Conservation (phyloP, 2,113 vertebrate species). For the Acinonyx jubatus region DNA sequence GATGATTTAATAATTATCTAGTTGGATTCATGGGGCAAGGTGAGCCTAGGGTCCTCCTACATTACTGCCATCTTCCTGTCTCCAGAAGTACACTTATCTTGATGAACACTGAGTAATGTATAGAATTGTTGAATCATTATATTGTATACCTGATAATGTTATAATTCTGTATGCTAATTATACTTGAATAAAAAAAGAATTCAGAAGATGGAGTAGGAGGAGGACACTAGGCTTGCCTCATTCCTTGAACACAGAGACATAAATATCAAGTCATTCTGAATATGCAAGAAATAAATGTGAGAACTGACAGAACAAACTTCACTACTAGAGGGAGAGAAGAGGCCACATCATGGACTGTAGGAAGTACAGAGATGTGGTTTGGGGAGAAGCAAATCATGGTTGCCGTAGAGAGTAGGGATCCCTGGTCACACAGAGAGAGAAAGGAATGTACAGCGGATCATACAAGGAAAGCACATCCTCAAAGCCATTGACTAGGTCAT, state of each 20-base stretch:
- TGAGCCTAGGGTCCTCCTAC: not conserved
- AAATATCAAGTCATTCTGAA: not conserved
- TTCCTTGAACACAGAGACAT: not conserved
- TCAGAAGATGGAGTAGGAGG: not conserved
- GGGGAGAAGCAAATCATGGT: not conserved
- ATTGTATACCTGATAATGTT: not conserved
- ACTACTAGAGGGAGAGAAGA: not conserved
- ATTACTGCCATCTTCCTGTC: not conserved
- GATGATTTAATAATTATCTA: not conserved
- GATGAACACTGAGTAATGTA: not conserved
- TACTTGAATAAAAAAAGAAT: not conserved
- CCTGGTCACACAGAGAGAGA: not conserved
- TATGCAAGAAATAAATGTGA: not conserved
- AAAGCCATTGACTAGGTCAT: not conserved
- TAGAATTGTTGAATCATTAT: not conserved
- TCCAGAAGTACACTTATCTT: not conserved
- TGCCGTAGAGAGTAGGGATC: not conserved
- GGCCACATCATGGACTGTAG: not conserved
- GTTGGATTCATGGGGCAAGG: not conserved
- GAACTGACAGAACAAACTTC: not conserved
- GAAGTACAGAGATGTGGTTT: not conserved
- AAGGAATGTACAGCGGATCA: not conserved
- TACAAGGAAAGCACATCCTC: not conserved
- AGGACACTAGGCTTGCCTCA: not conserved
- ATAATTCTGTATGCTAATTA: not conserved